phyloP scores from a whole-genome alignment of 1,140 invertebrate genomes.

The Platyscapa corneri region DNA sequence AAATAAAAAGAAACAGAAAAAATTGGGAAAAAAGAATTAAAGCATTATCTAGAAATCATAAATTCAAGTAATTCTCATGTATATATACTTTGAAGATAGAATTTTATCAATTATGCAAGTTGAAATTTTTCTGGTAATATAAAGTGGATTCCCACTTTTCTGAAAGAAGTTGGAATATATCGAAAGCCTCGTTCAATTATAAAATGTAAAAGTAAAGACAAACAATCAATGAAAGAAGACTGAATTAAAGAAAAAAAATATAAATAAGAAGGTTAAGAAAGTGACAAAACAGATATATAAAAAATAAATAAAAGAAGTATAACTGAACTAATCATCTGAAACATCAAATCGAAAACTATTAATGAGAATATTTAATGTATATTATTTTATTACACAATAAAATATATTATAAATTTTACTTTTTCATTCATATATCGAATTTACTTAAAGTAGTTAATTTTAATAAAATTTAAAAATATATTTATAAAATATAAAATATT shows the following conservation, averaged over 20 bases:
- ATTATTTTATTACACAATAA: too few relatives aligned
- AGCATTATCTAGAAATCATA: not conserved
- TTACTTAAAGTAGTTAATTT: too few relatives aligned
- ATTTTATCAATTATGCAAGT: slow-evolving; percentile 44
- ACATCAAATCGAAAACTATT: too few relatives aligned
- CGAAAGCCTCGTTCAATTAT: slow-evolving; percentile 59
- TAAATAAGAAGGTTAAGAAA: not conserved
- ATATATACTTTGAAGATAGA: slow-evolving; percentile 21
- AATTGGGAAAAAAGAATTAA: not conserved
- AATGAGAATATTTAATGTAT: too few relatives aligned
- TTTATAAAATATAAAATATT: too few relatives aligned
- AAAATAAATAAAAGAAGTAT: not conserved
- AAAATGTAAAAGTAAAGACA: slow-evolving; percentile 57
- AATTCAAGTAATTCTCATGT: not conserved
- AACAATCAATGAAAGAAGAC: not conserved
- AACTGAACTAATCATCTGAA: too few relatives aligned
- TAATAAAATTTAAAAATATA: too few relatives aligned
- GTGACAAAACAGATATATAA: too few relatives aligned
- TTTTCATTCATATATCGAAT: too few relatives aligned
- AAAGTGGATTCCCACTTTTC: slow-evolving; percentile 53
- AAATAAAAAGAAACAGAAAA: not conserved
- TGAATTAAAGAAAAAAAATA: too few relatives aligned
- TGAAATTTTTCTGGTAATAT: slow-evolving; percentile 46
- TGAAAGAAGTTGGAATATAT: slow-evolving; percentile 50
- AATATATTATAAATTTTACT: too few relatives aligned